Evolutionary conservation across 37 sponge, comb jelly and placozoan species (phyloP).

Genomic region (Chondrilla cf. caribensis): DNA sequence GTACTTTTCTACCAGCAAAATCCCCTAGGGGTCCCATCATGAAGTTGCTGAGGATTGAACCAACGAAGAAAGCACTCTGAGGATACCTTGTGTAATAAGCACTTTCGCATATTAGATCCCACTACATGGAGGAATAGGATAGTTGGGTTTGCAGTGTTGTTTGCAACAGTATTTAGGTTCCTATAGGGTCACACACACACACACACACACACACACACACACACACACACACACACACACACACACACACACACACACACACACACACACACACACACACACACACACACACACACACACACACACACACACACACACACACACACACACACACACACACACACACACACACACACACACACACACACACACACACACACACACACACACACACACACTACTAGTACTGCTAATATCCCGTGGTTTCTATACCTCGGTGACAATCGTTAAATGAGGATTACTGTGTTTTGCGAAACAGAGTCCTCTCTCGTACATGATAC

Average conservation of each 20-base stretch:
- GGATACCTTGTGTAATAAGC: background rate
- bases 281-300: too few relatives aligned
- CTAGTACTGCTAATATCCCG: too few relatives aligned
- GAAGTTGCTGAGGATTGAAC: background rate
- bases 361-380: too few relatives aligned
- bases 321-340: too few relatives aligned
- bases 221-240: too few relatives aligned
- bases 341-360: too few relatives aligned
- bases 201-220: background rate
- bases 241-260: too few relatives aligned
- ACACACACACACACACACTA: too few relatives aligned
- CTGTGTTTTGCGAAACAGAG: background rate
- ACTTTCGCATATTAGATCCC: background rate
- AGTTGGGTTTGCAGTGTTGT: background rate
- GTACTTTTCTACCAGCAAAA: background rate
- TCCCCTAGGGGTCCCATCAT: background rate
- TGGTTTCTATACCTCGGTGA: slow-evolving; percentile 9
- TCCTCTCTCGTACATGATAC: background rate
- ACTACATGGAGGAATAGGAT: background rate
- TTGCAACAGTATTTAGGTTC: background rate
- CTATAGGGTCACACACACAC: background rate
- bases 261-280: background rate
- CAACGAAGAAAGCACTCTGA: slow-evolving; percentile 7
- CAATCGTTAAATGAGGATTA: background rate
- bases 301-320: too few relatives aligned